Evolutionary conservation across 2,888 invertebrate species (phyloP), one percentile per base, ranked within the genome.

Genomic region (Lamproptera curius): DNA sequence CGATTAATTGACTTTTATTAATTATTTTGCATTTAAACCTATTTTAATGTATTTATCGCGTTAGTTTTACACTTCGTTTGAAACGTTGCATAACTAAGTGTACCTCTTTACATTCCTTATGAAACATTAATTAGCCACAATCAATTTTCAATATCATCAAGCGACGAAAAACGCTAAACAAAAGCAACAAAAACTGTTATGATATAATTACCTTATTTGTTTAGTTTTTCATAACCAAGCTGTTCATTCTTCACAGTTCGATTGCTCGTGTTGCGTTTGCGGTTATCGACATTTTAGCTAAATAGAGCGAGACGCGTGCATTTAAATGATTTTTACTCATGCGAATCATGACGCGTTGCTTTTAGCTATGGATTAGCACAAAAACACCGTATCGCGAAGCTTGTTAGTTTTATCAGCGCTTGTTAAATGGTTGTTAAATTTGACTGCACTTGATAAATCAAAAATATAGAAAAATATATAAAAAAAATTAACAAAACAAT

Each of bases 281-380:
- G 43, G 48, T 43, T 48, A 43, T 48, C 48, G 43, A 43, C 39
- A n/a, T 35, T 39, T 37, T 44, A 44, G 40, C 26, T 28, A 49
- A 49, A 49, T 49, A 43, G 49, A 43, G 43, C 49, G 43, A 31
- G 43, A 43, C 38, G 33, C 39, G 16, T 44, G 49, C 40, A 40
- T 40, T 48, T 39, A 43, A 16, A 49, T 49, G 43, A 43, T 44
- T 40, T n/a, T 17, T 35, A 39, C 17, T 36, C 43, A 44, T 35
- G 43, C 34, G 40, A 44, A 43, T 28, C 35, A 43, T 33, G 16
- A 16, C 1, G 26, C 26, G 28, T 26, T 39, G 14, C 11, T 38
- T 17, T 28, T 17, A 37, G n/a, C 17, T 41, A 33, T 9, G 16
- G 11, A 6, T 9, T 2, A 31, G 2, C 11, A 17, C 16, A 15